Evolutionary conservation across 2,888 invertebrate species (phyloP), one percentile per base, ranked within the genome.

Genomic region (Scotopteryx bipunctaria): DNA sequence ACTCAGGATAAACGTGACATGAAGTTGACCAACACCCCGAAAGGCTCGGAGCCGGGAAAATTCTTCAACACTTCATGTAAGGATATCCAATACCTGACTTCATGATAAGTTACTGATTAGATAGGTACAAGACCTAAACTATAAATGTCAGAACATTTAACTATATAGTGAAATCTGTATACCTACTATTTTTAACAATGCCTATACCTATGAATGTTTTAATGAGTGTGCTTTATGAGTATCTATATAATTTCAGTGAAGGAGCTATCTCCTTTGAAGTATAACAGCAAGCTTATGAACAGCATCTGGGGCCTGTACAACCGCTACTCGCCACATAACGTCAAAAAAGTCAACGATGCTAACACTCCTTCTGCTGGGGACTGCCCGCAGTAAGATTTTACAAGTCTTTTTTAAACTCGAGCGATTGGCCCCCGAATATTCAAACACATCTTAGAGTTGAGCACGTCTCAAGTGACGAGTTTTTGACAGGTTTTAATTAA

Each of bases 261-360:
- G 70, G 94, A 94, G 71, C 88, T 93, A 40, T 91, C 92, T 3
- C 95, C 95, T 11, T 81, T 94, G 53, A 95, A 95, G 73, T 97
- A 97, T 84, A 96, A 94, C 82, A 94, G 94, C 78, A 96, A 96
- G 81, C 81, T 96, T 75, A 97, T 97, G 97, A 96, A 96, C 79
- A 95, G 96, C 82, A 96, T 97, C 78, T 97, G 97, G 97, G 96
- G 96, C n/a, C 88, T 94, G 59, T 97, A 97, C 91, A 97, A 97
- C 81, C 93, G 95, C 37, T 96, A 96, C 78, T 96, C 97, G 0
- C 95, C 96, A 0, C 96, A 97, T 71, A 97, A 97, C 81, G 94
- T 97, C 63, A 96, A 97, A 91, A 94, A 94, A 72, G 90, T 94
- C 68, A 94, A 93, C 71, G 94, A 95, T 73, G 92, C 91, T 55